Evolutionary conservation across 2,888 invertebrate species (phyloP).

Genomic region (Crocallis elinguaria): DNA sequence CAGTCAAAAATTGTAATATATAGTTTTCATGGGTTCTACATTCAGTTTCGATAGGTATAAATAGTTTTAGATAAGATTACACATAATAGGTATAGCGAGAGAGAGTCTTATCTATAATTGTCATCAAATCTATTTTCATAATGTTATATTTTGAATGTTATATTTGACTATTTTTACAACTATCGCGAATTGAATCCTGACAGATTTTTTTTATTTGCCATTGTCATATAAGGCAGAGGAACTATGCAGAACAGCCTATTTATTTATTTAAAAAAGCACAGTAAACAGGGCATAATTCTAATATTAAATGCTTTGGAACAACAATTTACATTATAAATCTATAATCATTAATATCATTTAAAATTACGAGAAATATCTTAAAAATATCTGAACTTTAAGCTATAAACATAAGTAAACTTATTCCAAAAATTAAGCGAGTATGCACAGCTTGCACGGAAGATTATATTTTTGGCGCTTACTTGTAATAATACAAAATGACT

Average conservation of each 20-base stretch:
- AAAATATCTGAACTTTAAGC: background rate
- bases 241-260: background rate
- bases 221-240: slow-evolving; percentile 7
- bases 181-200: background rate
- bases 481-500: slow-evolving; percentile 24
- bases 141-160: too few species aligned
- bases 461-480: slow-evolving; percentile 2
- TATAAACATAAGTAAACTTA: background rate
- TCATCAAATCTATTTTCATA: too few species aligned
- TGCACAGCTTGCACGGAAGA: background rate
- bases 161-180: background rate
- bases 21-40: background rate
- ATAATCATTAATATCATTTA: slow-evolving; percentile 15
- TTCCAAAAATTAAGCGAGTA: background rate
- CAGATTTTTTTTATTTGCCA: background rate
- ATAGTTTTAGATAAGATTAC: background rate
- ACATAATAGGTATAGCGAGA: too few species aligned
- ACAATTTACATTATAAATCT: slow-evolving; percentile 25
- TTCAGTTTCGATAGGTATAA: background rate
- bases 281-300: slow-evolving; percentile 10
- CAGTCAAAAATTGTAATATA: slow-evolving; percentile 49
- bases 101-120: slow-evolving; percentile 39
- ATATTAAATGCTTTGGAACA: slow-evolving; percentile 69
- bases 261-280: background rate
- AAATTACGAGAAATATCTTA: slow-evolving; percentile 10